Conservation (phyloP, 2,797 vertebrate species). For the Crocidura indochinensis region DNA sequence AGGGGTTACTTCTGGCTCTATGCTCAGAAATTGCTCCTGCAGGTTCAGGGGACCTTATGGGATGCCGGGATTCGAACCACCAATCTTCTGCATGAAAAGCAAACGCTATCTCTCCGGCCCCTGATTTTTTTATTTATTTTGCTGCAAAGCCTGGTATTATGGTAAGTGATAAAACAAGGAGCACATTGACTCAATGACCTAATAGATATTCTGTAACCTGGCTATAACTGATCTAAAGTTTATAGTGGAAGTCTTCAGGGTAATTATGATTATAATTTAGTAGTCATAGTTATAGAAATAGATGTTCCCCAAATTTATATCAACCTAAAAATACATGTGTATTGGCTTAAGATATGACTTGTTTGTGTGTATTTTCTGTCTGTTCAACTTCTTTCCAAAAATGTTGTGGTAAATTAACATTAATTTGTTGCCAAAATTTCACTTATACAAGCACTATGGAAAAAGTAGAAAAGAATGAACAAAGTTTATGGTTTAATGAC, state of each 20-base stretch:
- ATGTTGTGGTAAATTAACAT: slow-evolving; percentile 42
- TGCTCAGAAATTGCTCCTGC: too few relatives aligned
- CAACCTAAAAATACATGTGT: neutral
- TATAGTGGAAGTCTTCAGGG: neutral
- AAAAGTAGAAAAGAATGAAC: neutral
- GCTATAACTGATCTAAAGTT: neutral
- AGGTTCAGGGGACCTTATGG: too few relatives aligned
- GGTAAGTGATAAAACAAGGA: slow-evolving; percentile 11
- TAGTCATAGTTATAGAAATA: neutral
- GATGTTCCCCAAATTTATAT: neutral
- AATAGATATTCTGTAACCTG: neutral
- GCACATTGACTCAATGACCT: neutral
- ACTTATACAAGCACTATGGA: neutral
- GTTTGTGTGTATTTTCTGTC: neutral
- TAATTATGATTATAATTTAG: neutral
- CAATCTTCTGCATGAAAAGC: too few relatives aligned
- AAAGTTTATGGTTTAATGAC: neutral
- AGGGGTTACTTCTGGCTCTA: too few relatives aligned
- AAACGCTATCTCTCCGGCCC: too few relatives aligned
- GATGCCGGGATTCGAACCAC: too few relatives aligned
- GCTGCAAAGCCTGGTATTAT: neutral
- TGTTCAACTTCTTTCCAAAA: slow-evolving; percentile 25
- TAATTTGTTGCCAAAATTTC: slow-evolving; percentile 49
- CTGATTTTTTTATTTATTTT: neutral
- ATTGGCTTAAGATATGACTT: neutral